These are phyloP conservation scores for Mus spretus DNA, from an alignment of 2,797 vertebrate genomes.

Conservation along the genomic window DNA sequence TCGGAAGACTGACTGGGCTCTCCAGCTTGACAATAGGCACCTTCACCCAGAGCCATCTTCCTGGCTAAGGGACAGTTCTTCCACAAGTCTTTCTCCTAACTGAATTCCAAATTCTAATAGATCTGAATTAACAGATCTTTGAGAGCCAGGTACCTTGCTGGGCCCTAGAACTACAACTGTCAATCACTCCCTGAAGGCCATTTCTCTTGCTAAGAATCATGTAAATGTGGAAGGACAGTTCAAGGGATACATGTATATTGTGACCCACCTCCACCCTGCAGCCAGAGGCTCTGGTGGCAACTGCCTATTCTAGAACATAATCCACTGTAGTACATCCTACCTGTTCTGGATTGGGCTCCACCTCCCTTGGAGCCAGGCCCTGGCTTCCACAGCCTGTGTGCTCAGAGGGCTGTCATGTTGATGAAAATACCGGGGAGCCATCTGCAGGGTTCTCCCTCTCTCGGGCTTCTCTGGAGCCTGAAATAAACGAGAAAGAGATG, in stretches of 20 bases:
- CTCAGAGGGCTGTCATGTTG: not conserved
- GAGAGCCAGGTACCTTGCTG: not conserved
- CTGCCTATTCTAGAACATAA: not conserved
- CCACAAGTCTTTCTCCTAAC: not conserved
- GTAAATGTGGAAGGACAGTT: no score
- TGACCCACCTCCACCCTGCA: not conserved
- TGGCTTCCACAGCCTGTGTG: not conserved
- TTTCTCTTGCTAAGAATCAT: not conserved
- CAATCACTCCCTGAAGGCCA: not conserved
- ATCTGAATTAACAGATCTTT: no score
- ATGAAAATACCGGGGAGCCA: constrained; percentile 34
- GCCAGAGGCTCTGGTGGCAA: not conserved
- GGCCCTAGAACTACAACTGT: not conserved
- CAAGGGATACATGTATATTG: fast-evolving
- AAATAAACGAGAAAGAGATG: constrained; percentile 72
- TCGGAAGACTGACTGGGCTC: not conserved
- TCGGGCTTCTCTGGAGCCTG: constrained; percentile 1
- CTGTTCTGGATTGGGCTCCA: not conserved
- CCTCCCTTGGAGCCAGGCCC: not conserved
- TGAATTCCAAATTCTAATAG: not conserved
- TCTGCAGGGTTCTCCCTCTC: constrained; percentile 52
- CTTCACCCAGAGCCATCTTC: not conserved
- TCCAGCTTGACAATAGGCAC: no score
- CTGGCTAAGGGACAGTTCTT: not conserved
- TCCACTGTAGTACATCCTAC: no score